Evolutionary conservation across 64 coral and sea anemone genomes (phyloP).

Genomic region (Montipora efflorescens): DNA sequence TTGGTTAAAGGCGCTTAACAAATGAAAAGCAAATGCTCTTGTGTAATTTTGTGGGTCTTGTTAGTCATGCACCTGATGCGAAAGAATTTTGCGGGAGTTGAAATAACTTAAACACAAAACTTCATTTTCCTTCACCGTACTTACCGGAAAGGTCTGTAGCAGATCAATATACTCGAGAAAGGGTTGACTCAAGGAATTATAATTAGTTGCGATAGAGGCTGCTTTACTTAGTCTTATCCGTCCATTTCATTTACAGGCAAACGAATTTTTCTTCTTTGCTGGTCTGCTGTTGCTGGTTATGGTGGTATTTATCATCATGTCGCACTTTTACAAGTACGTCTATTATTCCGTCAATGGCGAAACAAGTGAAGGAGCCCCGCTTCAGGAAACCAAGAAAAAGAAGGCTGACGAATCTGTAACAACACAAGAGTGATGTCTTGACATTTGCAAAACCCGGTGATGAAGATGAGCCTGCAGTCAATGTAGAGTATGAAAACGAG

Average conservation of each 20-base stretch:
- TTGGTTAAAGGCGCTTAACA: too few species aligned
- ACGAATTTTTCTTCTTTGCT: constrained; percentile 98
- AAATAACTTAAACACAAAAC: too few species aligned
- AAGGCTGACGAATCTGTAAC: neutral
- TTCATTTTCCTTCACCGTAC: too few species aligned
- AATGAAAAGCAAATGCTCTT: too few species aligned
- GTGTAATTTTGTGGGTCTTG: too few species aligned
- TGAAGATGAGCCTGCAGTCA: neutral
- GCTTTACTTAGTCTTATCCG: neutral
- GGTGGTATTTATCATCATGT: constrained; percentile 93
- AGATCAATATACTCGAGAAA: too few species aligned
- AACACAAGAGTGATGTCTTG: neutral
- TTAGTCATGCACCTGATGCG: too few species aligned
- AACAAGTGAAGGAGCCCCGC: constrained; percentile 19
- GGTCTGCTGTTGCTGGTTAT: constrained; percentile 79
- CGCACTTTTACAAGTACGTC: constrained; percentile 91
- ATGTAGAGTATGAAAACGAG: neutral
- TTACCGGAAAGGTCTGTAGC: too few species aligned
- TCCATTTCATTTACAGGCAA: constrained; percentile 67
- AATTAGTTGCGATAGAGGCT: too few species aligned
- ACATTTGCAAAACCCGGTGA: neutral
- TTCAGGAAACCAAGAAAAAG: constrained; percentile 4
- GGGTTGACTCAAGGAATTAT: too few species aligned
- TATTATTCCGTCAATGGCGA: constrained; percentile 87
- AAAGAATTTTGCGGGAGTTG: too few species aligned